phyloP scores from a whole-genome alignment of 2,888 invertebrate species.

The Choristoneura rosaceana region DNA sequence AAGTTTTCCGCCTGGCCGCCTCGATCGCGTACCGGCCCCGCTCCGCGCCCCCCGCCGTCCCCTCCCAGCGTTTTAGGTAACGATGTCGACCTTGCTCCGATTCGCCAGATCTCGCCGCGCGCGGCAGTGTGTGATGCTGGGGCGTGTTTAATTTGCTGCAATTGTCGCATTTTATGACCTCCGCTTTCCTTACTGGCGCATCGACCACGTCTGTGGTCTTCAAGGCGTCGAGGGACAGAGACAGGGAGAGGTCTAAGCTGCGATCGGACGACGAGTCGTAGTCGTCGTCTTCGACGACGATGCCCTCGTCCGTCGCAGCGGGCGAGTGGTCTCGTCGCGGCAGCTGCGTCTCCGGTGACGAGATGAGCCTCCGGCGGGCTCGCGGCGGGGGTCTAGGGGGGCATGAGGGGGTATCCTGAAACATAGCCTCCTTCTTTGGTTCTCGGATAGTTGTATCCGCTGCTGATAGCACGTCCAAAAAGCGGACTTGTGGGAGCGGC shows the following conservation, averaged over 20 bases:
- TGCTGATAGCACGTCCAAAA: conserved; percentile 88
- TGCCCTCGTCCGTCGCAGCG: conserved; percentile 83
- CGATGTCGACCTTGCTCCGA: conserved; percentile 75
- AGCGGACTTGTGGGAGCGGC: conserved; percentile 89
- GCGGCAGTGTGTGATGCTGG: conserved; percentile 77
- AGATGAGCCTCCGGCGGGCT: conserved; percentile 74
- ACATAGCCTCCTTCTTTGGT: conserved; percentile 72
- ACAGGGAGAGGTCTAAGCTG: conserved; percentile 79
- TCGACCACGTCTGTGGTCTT: conserved; percentile 76
- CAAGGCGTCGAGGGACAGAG: conserved; percentile 81
- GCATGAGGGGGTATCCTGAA: conserved; percentile 67
- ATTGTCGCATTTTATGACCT: conserved; percentile 78
- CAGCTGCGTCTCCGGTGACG: conserved; percentile 73
- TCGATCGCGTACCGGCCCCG: conserved; percentile 74
- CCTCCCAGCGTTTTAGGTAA: conserved; percentile 80
- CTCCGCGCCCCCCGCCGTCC: conserved; percentile 72
- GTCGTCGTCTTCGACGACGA: conserved; percentile 83
- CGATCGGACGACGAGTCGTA: conserved; percentile 85
- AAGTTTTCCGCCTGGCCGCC: conserved; percentile 77
- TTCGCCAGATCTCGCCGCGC: conserved; percentile 71
- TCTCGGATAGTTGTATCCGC: conserved; percentile 79
- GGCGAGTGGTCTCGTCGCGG: conserved; percentile 77
- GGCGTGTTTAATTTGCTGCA: conserved; percentile 71
- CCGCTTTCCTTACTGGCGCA: conserved; percentile 74
- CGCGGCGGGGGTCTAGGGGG: conserved; percentile 78